A percentile compares a stretch with the other conserved stretches of the same genome.
Evolutionary conservation across 2,113 vertebrate species (phyloP).

Genomic region (Syngnathus typhle): DNA sequence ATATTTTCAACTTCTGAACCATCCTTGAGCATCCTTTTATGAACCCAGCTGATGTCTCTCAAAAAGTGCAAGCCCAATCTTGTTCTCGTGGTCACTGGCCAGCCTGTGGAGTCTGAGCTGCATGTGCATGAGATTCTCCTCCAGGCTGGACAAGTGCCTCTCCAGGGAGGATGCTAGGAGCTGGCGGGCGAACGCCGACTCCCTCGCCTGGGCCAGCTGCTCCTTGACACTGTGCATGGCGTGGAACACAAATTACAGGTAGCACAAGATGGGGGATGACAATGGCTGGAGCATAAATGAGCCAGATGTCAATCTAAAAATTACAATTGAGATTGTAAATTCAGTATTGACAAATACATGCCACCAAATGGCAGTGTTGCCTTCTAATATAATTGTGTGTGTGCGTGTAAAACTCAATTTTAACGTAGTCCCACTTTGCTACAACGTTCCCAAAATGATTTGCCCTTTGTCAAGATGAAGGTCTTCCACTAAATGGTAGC

Average conservation of each 20-base stretch:
- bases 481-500: no score
- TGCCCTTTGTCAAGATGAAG: no score
- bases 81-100: conserved; percentile 33
- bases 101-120: conserved; percentile 63
- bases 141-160: conserved; percentile 56
- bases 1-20: no score
- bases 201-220: conserved; percentile 47
- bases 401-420: no score
- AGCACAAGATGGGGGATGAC: neutral
- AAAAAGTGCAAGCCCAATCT: no score
- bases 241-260: neutral
- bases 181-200: conserved; percentile 50
- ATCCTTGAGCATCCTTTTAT: no score
- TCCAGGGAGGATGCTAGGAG: conserved; percentile 58
- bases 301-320: no score
- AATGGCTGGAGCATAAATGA: no score
- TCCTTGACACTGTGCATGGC: conserved; percentile 62
- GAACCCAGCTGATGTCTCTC: no score
- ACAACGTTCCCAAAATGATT: no score
- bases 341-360: neutral
- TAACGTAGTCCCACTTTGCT: no score
- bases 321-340: neutral
- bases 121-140: conserved; percentile 56
- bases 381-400: neutral
- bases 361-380: neutral